Evolutionary conservation across 2,888 invertebrate species (phyloP).

Genomic region (Craniophora ligustri): DNA sequence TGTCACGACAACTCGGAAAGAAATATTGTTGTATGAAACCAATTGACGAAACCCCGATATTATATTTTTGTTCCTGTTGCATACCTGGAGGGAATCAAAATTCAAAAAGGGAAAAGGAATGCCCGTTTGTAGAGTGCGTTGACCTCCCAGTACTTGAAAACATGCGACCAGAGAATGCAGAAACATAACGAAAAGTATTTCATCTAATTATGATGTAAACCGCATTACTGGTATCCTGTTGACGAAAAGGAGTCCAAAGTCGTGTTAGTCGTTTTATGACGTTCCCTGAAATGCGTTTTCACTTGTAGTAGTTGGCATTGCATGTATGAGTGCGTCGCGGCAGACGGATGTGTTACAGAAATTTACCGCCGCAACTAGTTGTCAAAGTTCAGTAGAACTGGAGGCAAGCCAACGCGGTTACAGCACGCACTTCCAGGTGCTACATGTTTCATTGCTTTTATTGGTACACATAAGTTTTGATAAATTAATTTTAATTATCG

Average conservation of each 20-base stretch:
- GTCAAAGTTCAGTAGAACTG: conserved; percentile 88
- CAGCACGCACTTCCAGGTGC: conserved; percentile 81
- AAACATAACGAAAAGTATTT: conserved; percentile 30
- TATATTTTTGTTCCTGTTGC: conserved; percentile 69
- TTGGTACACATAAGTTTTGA: conserved; percentile 58
- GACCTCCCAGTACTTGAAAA: conserved; percentile 65
- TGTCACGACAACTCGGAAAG: conserved; percentile 64
- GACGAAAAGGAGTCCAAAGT: conserved; percentile 21
- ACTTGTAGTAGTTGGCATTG: conserved; percentile 32
- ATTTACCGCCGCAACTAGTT: conserved; percentile 74
- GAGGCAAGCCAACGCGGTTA: conserved; percentile 81
- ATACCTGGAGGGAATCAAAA: conserved; percentile 68
- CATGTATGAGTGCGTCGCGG: conserved; percentile 52
- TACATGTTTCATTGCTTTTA: conserved; percentile 64
- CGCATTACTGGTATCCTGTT: conserved; percentile 22
- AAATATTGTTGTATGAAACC: conserved; percentile 67
- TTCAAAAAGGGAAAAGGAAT: conserved; percentile 71
- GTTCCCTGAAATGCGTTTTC: conserved; percentile 42
- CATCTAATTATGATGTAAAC: conserved; percentile 28
- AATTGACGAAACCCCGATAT: conserved; percentile 66
- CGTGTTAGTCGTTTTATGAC: conserved; percentile 31
- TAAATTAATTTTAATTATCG: conserved; percentile 58
- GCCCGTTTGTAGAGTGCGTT: conserved; percentile 67
- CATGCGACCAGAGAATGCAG: conserved; percentile 49
- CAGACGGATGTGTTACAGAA: conserved; percentile 68